Conservation (phyloP, 53 echinoderm and acorn worm genomes). For the Luidia sarsii region DNA sequence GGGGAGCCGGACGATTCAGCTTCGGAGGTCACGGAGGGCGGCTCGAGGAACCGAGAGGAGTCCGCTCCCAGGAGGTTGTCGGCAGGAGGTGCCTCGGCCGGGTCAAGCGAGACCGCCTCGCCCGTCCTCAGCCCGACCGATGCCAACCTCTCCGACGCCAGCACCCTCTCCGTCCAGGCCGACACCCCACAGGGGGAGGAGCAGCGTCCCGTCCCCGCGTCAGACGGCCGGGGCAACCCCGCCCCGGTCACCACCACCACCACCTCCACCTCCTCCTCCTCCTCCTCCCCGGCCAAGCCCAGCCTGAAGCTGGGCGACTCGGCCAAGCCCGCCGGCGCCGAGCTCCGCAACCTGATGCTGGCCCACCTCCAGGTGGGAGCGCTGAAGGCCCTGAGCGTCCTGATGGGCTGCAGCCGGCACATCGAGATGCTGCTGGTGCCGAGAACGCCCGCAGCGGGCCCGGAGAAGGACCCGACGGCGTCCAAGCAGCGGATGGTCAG, state of each 20-base stretch:
- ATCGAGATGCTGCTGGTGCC: constrained; percentile 95
- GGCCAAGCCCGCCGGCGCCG: constrained; percentile 52
- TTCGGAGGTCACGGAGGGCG: constrained; percentile 50
- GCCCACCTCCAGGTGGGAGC: constrained; percentile 82
- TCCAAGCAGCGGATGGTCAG: constrained; percentile 33
- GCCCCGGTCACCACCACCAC: neutral
- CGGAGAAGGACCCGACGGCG: constrained; percentile 47
- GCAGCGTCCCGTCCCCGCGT: neutral
- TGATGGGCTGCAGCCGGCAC: constrained; percentile 88
- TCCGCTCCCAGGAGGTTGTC: neutral
- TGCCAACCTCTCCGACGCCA: constrained; percentile 39
- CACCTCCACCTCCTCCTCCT: neutral
- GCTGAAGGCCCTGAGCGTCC: constrained; percentile 82
- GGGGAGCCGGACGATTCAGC: constrained; percentile 14
- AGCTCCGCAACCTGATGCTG: constrained; percentile 61
- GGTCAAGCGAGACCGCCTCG: neutral
- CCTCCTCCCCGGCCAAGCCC: constrained; percentile 9
- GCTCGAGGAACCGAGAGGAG: constrained; percentile 19
- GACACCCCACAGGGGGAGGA: constrained; percentile 43
- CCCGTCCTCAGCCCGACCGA: constrained; percentile 44
- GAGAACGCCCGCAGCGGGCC: constrained; percentile 46
- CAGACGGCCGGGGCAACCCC: neutral
- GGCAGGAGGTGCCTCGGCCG: constrained; percentile 1
- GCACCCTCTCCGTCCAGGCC: constrained; percentile 35
- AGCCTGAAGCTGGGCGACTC: constrained; percentile 35